Percentiles rank a stretch among this genome's conserved stretches.
Conservation (phyloP, 2,797 vertebrate genomes). For the Galagoides demidoff region DNA sequence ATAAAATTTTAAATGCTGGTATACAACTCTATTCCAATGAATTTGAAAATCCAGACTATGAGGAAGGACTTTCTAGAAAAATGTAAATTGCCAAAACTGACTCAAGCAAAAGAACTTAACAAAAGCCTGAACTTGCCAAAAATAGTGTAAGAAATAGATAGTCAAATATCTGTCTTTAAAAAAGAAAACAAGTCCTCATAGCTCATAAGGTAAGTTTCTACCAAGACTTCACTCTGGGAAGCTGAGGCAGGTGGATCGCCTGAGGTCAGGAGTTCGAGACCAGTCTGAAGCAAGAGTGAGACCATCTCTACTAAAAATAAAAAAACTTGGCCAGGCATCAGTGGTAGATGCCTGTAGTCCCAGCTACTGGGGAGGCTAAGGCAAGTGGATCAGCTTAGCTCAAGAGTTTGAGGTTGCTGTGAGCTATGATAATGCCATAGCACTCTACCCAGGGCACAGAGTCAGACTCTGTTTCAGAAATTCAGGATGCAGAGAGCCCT, state of each 20-base stretch:
- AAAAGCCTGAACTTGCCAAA: neutral
- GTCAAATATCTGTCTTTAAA: conserved; percentile 4
- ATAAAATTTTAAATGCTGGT: neutral
- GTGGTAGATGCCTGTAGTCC: too few species aligned
- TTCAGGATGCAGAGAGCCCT: neutral
- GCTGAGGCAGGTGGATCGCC: too few species aligned
- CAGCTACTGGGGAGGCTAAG: too few species aligned
- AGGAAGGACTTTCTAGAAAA: conserved; percentile 18
- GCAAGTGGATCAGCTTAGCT: too few species aligned
- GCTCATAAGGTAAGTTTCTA: neutral
- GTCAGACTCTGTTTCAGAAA: too few species aligned
- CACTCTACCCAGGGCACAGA: too few species aligned
- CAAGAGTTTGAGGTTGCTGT: too few species aligned
- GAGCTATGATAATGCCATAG: too few species aligned
- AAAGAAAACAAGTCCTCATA: neutral
- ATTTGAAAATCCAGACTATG: conserved; percentile 27
- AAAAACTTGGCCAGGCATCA: too few species aligned
- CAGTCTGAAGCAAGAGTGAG: too few species aligned
- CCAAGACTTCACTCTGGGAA: neutral
- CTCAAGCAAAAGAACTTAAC: conserved; percentile 6
- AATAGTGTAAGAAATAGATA: neutral
- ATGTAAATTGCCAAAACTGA: conserved; percentile 25
- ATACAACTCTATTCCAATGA: conserved; percentile 1
- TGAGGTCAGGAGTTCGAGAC: too few species aligned
- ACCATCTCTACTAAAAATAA: too few species aligned